Conservation (phyloP, 2,113 vertebrate species). For the Lepisosteus osseus region DNA sequence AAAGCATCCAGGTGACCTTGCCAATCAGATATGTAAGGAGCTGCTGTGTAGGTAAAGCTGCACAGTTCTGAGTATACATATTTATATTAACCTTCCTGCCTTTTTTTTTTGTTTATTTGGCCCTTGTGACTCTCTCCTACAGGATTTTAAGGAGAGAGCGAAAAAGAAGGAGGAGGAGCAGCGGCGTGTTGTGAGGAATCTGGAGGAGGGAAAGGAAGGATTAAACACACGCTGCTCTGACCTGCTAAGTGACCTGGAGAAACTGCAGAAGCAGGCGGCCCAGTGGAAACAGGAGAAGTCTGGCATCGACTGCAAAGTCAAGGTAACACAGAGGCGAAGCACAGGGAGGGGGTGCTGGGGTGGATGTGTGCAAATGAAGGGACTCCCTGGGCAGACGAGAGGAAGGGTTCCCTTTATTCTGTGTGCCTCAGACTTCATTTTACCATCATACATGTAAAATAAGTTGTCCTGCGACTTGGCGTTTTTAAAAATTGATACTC, state of each 20-base stretch:
- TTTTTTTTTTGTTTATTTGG: conserved; percentile 1
- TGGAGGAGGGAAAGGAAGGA: conserved; percentile 80
- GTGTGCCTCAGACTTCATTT: conserved; percentile 39
- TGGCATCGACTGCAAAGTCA: conserved; percentile 72
- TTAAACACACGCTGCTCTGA: conserved; percentile 75
- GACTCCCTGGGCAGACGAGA: background rate
- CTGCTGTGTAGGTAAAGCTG: conserved; percentile 68
- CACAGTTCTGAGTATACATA: conserved; percentile 71
- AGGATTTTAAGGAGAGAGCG: conserved; percentile 78
- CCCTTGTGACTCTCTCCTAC: conserved; percentile 27
- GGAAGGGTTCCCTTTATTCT: conserved; percentile 22
- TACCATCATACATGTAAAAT: conserved; percentile 40
- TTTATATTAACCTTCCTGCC: conserved; percentile 68
- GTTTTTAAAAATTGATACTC: conserved; percentile 43
- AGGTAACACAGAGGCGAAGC: conserved; percentile 58
- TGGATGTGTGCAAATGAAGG: background rate
- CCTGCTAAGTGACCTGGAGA: conserved; percentile 87
- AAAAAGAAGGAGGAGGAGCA: conserved; percentile 78
- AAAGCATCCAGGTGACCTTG: conserved; percentile 87
- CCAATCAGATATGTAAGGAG: conserved; percentile 76
- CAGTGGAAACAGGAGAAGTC: conserved; percentile 73
- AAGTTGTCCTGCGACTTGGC: conserved; percentile 31
- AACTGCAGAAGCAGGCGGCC: conserved; percentile 75
- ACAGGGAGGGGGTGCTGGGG: background rate
- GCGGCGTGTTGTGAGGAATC: conserved; percentile 73